Evolutionary conservation across 2,113 vertebrate genomes (phyloP).

Genomic region (Larimichthys polyactis): DNA sequence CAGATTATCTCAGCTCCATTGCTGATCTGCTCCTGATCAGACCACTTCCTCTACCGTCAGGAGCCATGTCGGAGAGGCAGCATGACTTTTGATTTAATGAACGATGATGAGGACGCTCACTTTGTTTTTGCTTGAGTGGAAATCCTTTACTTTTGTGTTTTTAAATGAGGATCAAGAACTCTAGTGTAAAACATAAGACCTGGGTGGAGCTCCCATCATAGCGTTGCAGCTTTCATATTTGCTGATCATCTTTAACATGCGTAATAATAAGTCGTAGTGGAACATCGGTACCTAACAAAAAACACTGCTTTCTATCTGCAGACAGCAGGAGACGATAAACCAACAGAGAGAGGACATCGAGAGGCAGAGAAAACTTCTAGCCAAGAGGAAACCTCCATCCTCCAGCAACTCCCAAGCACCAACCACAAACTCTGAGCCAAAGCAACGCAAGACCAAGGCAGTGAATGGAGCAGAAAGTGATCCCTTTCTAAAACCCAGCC

Average conservation of each 20-base stretch:
- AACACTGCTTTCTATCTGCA: conserved; percentile 70
- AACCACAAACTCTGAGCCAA: conserved; percentile 96
- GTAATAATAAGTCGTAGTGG: neutral
- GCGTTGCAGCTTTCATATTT: neutral
- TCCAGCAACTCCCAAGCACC: conserved; percentile 95
- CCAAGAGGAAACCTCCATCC: conserved; percentile 96
- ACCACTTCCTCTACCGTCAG: neutral
- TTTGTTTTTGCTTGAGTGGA: neutral
- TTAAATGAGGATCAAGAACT: neutral
- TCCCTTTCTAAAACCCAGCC: conserved; percentile 98
- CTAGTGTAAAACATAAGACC: neutral
- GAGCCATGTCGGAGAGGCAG: neutral
- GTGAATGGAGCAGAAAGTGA: conserved; percentile 99
- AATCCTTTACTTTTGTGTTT: neutral
- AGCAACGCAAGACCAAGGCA: conserved; percentile 99
- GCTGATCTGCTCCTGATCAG: neutral
- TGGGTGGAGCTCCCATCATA: neutral
- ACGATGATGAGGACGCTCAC: neutral
- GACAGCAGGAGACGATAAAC: conserved; percentile 98
- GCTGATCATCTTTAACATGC: neutral
- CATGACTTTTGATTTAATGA: neutral
- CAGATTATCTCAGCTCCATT: neutral
- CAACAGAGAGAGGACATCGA: conserved; percentile 99
- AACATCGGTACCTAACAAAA: neutral
- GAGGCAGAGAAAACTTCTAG: conserved; percentile 97